These are phyloP conservation scores for Achroia grisella DNA, from an alignment of 1,140 invertebrate species.

Conservation along the genomic window DNA sequence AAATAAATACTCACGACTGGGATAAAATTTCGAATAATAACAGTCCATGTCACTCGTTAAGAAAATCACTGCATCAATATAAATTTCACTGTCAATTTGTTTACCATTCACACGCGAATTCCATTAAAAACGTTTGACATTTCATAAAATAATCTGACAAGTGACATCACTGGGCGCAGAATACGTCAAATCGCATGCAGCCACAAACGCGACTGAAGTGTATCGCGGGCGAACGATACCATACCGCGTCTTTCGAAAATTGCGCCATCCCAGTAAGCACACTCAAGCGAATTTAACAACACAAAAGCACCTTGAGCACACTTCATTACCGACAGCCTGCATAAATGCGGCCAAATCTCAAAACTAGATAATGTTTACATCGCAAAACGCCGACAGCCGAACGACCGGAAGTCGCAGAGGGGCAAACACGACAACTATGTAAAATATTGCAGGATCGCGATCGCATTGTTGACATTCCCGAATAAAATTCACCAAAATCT, in stretches of 20 bases:
- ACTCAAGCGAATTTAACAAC: slow-evolving; percentile 69
- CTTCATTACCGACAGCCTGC: slow-evolving; percentile 59
- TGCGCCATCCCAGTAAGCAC: slow-evolving; percentile 72
- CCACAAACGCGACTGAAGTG: slow-evolving; percentile 71
- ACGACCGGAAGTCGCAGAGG: slow-evolving; percentile 75
- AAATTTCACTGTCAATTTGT: slow-evolving; percentile 62
- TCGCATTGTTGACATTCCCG: slow-evolving; percentile 82
- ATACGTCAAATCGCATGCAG: slow-evolving; percentile 72
- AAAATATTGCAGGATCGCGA: slow-evolving; percentile 85
- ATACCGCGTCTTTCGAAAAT: slow-evolving; percentile 74
- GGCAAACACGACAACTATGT: slow-evolving; percentile 85
- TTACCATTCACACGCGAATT: slow-evolving; percentile 66
- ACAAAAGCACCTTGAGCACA: slow-evolving; percentile 71
- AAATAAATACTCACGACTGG: slow-evolving; percentile 69
- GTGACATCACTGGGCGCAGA: slow-evolving; percentile 67
- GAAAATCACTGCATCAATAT: slow-evolving; percentile 62
- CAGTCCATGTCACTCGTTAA: slow-evolving; percentile 67
- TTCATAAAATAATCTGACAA: slow-evolving; percentile 70
- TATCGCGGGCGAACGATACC: slow-evolving; percentile 68
- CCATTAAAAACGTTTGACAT: slow-evolving; percentile 66
- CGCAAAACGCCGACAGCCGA: slow-evolving; percentile 71
- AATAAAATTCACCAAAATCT: slow-evolving; percentile 75
- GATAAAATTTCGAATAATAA: slow-evolving; percentile 73
- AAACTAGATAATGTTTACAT: slow-evolving; percentile 73
- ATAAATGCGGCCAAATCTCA: slow-evolving; percentile 53